These are phyloP conservation scores for Octopus bimaculoides DNA, from an alignment of 1,140 invertebrate genomes.

Conservation along the genomic window DNA sequence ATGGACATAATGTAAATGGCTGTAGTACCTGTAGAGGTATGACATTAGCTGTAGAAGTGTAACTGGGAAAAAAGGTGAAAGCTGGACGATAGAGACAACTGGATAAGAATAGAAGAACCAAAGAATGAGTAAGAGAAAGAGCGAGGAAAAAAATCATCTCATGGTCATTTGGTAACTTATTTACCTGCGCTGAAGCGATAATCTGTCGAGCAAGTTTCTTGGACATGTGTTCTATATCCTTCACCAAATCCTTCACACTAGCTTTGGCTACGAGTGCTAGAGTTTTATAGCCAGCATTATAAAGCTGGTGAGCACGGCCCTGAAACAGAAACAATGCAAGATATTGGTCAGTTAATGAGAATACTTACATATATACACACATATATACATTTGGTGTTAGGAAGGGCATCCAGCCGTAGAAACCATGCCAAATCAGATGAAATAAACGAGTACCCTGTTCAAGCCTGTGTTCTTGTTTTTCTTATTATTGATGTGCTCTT, in stretches of 20 bases:
- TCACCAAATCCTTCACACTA: slow-evolving; percentile 64
- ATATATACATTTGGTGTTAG: too few species aligned
- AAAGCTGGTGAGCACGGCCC: slow-evolving; percentile 80
- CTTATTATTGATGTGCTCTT: too few species aligned
- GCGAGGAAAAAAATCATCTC: background rate
- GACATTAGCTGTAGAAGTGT: too few species aligned
- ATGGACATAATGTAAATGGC: too few species aligned
- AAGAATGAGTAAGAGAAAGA: background rate
- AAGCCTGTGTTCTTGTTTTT: too few species aligned
- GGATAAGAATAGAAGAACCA: background rate
- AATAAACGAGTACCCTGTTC: too few species aligned
- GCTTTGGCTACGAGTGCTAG: slow-evolving; percentile 74
- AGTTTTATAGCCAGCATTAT: slow-evolving; percentile 76
- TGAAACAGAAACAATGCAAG: slow-evolving; percentile 46
- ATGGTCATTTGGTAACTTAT: slow-evolving; percentile 16
- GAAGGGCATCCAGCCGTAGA: too few species aligned
- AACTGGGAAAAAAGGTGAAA: too few species aligned
- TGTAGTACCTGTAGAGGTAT: too few species aligned
- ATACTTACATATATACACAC: background rate
- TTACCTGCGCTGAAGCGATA: slow-evolving; percentile 78
- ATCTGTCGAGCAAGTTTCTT: slow-evolving; percentile 72
- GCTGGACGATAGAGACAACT: background rate
- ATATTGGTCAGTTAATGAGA: background rate
- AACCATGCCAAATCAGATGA: too few species aligned
- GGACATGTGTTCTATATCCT: slow-evolving; percentile 70